These are phyloP conservation scores for Neoitamus cyanurus DNA, from an alignment of 2,888 invertebrate species.

Conservation along the genomic window DNA sequence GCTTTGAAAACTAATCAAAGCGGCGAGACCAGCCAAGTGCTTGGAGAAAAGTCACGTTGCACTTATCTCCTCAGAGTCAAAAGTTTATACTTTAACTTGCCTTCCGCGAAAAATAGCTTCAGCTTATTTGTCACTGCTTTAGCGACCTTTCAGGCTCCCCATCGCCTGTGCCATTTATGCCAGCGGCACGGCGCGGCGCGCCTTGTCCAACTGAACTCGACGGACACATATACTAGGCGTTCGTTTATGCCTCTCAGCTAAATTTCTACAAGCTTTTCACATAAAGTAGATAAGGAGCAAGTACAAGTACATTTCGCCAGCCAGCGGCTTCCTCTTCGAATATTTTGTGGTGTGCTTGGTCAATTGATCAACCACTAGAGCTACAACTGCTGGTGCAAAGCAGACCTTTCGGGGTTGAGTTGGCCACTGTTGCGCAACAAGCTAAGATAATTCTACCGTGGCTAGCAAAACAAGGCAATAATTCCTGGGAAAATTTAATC, in stretches of 20 bases:
- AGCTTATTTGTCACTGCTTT: conserved; percentile 8
- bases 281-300: neutral
- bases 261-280: neutral
- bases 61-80: conserved; percentile 22
- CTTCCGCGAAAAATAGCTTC: conserved; percentile 13
- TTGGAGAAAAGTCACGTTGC: conserved; percentile 33
- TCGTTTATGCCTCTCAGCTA: neutral
- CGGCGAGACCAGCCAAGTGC: neutral
- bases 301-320: neutral
- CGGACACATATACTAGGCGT: neutral
- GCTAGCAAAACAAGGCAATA: neutral
- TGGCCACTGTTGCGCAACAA: conserved; percentile 1
- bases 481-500: neutral
- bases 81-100: conserved; percentile 24
- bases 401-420: conserved; percentile 5
- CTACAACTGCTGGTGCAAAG: neutral
- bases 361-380: neutral
- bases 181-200: neutral
- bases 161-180: neutral
- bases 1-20: conserved; percentile 21
- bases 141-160: conserved; percentile 7
- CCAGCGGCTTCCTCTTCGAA: neutral
- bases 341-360: neutral
- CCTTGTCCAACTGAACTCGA: neutral
- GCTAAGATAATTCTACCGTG: neutral